phyloP scores from a whole-genome alignment of 2,888 invertebrate species.

The Uropetala carovei region DNA sequence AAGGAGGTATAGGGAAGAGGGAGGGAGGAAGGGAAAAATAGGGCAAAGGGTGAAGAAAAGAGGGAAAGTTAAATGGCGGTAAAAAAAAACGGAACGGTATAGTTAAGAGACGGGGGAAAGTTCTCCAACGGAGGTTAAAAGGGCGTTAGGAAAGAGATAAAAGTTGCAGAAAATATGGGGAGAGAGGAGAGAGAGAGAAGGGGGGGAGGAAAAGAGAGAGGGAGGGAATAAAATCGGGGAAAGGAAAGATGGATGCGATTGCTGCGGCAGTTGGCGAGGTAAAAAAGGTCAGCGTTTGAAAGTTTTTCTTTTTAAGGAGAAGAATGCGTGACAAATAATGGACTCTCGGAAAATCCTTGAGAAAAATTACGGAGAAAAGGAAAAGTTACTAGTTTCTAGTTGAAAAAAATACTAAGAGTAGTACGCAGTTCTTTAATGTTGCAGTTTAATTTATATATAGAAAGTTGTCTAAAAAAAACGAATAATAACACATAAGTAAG shows the following conservation, averaged over 20 bases:
- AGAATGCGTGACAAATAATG: background rate
- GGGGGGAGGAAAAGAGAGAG: background rate
- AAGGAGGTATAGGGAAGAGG: background rate
- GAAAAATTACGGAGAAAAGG: background rate
- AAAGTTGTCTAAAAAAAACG: too few species aligned
- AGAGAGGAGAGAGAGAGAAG: background rate
- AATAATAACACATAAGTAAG: too few species aligned
- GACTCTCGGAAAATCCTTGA: background rate
- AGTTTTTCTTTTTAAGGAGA: background rate
- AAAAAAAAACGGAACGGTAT: background rate
- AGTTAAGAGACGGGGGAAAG: background rate
- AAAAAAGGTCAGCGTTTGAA: conserved; percentile 2
- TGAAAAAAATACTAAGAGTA: too few species aligned
- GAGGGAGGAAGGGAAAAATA: background rate
- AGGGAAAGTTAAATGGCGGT: background rate
- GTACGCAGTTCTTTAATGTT: too few species aligned
- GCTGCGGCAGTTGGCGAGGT: background rate
- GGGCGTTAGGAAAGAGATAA: background rate
- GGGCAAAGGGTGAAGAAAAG: background rate
- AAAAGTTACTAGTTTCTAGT: too few species aligned
- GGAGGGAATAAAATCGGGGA: background rate
- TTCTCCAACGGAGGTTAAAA: background rate
- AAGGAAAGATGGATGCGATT: background rate
- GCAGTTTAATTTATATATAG: too few species aligned
- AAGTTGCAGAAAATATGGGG: background rate